Conservation (phyloP, 2,888 invertebrate species). For the Ennomos erosarius region DNA sequence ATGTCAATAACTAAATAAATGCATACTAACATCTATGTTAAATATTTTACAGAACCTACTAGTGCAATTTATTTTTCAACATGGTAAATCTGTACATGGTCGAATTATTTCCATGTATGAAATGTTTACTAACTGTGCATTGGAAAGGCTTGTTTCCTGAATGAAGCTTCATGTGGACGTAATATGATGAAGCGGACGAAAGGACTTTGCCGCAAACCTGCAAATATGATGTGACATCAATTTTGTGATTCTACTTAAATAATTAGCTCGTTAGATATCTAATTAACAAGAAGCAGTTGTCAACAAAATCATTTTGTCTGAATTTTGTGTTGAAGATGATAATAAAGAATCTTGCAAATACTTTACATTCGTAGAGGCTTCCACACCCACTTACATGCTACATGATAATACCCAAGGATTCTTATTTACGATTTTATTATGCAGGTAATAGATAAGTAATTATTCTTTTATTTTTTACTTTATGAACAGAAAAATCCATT, state of each 20-base stretch:
- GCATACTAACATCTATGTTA: too few relatives aligned
- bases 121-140: slow-evolving; percentile 85
- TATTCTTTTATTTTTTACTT: too few relatives aligned
- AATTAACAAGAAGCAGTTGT: slow-evolving; percentile 31
- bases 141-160: slow-evolving; percentile 92
- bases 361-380: too few relatives aligned
- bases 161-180: slow-evolving; percentile 93
- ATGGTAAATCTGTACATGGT: slow-evolving; percentile 6
- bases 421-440: too few relatives aligned
- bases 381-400: too few relatives aligned
- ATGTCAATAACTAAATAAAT: too few relatives aligned
- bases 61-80: not conserved
- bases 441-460: too few relatives aligned
- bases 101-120: slow-evolving; percentile 13
- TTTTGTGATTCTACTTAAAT: slow-evolving; percentile 27
- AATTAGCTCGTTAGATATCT: slow-evolving; percentile 13
- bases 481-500: too few relatives aligned
- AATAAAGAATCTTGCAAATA: slow-evolving; percentile 1
- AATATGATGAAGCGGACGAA: slow-evolving; percentile 91
- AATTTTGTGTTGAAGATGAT: slow-evolving; percentile 15
- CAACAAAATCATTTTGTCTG: slow-evolving; percentile 42
- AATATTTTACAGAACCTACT: not conserved
- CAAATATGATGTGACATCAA: slow-evolving; percentile 40
- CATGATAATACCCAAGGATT: too few relatives aligned
- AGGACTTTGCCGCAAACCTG: slow-evolving; percentile 90